Percentiles rank a stretch among this genome's conserved stretches.
Conservation (phyloP, 2,888 invertebrate genomes). For the Nephrotoma flavescens region DNA sequence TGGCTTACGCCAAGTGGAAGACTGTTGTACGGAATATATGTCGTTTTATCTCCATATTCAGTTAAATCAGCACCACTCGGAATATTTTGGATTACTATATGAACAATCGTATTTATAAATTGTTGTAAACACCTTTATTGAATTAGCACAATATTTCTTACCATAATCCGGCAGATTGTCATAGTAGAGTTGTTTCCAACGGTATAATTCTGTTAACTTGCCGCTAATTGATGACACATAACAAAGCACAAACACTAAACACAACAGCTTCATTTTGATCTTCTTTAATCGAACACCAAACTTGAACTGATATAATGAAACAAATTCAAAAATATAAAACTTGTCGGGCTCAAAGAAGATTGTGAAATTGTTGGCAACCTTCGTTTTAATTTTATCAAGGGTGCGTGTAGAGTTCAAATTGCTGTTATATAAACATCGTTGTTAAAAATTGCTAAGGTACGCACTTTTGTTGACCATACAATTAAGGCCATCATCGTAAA, state of each 20-base stretch:
- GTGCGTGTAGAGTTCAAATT: neutral
- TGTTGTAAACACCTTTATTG: neutral
- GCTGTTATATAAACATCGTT: neutral
- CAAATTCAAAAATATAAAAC: neutral
- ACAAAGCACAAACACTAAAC: neutral
- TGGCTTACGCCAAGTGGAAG: slow-evolving; percentile 29
- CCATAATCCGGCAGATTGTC: slow-evolving; percentile 12
- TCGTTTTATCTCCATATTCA: neutral
- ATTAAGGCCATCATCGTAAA: neutral
- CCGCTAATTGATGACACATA: slow-evolving; percentile 8
- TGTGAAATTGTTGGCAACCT: neutral
- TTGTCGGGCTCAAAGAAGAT: neutral
- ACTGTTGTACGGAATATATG: slow-evolving; percentile 27
- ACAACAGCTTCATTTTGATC: neutral
- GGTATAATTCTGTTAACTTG: slow-evolving; percentile 25
- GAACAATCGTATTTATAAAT: neutral
- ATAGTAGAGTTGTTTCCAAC: slow-evolving; percentile 29
- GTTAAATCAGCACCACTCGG: neutral
- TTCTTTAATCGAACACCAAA: neutral
- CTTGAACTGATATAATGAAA: neutral
- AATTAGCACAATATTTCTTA: neutral
- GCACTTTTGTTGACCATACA: neutral
- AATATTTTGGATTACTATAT: neutral
- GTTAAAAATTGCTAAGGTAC: neutral
- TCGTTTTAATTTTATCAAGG: neutral